Evolutionary conservation across 64 coral and sea anemone genomes (phyloP).

Genomic region (Actinia tenebrosa): DNA sequence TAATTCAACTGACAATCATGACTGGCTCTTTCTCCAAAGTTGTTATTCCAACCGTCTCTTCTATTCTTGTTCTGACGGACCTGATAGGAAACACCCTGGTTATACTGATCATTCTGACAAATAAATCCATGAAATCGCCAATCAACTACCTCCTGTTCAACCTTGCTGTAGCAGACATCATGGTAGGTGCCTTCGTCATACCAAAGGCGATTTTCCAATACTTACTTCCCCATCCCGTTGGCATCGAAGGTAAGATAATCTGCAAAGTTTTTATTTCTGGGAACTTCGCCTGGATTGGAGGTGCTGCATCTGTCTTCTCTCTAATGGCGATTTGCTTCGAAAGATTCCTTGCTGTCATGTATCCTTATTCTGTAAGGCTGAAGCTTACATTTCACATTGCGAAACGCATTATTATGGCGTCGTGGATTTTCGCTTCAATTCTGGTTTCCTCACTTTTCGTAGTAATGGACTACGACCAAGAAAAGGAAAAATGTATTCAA

Average conservation of each 20-base stretch:
- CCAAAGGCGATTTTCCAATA: not conserved
- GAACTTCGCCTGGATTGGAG: not conserved
- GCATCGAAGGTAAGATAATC: not conserved
- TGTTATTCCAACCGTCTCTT: no score
- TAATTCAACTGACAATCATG: no score
- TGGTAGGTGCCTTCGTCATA: slow-evolving; percentile 22
- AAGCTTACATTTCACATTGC: not conserved
- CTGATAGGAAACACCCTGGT: not conserved
- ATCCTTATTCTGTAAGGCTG: not conserved
- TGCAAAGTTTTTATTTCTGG: slow-evolving; percentile 15
- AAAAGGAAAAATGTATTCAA: not conserved
- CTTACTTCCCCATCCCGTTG: slow-evolving; percentile 13
- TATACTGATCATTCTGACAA: not conserved
- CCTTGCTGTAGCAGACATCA: slow-evolving; percentile 39
- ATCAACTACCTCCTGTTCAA: slow-evolving; percentile 53
- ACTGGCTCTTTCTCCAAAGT: no score
- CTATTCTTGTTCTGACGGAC: not conserved
- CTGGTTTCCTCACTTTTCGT: not conserved
- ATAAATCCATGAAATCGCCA: slow-evolving; percentile 6
- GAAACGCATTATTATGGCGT: not conserved
- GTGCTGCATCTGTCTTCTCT: slow-evolving; percentile 3
- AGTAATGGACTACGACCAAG: not conserved
- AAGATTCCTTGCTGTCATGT: slow-evolving; percentile 25
- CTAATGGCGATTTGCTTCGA: slow-evolving; percentile 25
- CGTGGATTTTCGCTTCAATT: not conserved